Percentiles rank a stretch among this genome's conserved stretches.
These are phyloP conservation scores for Aporrectodea caliginosa DNA, from an alignment of 1,140 invertebrate species.

Conservation along the genomic window DNA sequence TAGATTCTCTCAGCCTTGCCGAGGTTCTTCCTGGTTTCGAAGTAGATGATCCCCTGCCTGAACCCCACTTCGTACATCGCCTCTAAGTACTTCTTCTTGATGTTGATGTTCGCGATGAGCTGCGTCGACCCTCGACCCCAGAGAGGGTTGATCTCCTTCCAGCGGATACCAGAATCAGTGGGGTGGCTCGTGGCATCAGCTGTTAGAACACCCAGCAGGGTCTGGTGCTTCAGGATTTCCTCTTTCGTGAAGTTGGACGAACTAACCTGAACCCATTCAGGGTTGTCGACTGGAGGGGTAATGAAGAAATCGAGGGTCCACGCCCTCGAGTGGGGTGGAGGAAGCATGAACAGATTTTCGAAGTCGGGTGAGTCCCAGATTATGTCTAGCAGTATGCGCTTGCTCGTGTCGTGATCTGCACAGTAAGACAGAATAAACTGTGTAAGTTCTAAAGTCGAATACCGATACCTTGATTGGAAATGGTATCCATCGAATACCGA, in stretches of 20 bases:
- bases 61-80: slow-evolving; percentile 36
- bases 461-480: no score
- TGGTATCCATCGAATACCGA: no score
- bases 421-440: no score
- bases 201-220: slow-evolving; percentile 20
- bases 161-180: slow-evolving; percentile 13
- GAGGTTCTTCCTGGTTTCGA: slow-evolving; percentile 35
- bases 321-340: background rate
- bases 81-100: slow-evolving; percentile 32
- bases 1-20: slow-evolving; percentile 31
- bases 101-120: slow-evolving; percentile 29
- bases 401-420: slow-evolving; percentile 27
- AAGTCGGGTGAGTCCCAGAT: slow-evolving; percentile 27
- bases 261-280: background rate
- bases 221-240: slow-evolving; percentile 17
- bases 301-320: slow-evolving; percentile 31
- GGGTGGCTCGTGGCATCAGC: slow-evolving; percentile 21
- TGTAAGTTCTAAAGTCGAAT: no score
- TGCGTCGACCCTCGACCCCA: slow-evolving; percentile 16
- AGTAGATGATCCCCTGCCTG: slow-evolving; percentile 38
- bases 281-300: slow-evolving; percentile 11
- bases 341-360: slow-evolving; percentile 27
- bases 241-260: slow-evolving; percentile 14
- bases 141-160: slow-evolving; percentile 22
- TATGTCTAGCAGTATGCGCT: slow-evolving; percentile 20